A percentile compares a stretch with the other conserved stretches of the same genome.
Evolutionary conservation across 2,113 vertebrate species (phyloP).

Genomic region (Phaetusa simplex): DNA sequence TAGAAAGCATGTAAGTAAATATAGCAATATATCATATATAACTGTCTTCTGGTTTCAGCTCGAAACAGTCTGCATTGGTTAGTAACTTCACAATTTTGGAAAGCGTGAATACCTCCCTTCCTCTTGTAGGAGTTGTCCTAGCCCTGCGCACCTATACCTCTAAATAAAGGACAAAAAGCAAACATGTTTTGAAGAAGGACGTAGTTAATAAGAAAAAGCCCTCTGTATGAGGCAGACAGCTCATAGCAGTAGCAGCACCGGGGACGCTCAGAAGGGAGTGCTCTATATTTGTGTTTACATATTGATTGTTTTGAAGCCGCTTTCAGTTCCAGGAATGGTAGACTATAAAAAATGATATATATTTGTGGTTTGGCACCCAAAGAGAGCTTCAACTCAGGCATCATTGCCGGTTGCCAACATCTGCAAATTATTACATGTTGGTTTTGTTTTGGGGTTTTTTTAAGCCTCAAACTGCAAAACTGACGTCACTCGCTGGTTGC

Average conservation of each 20-base stretch:
- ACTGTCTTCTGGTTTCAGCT: not conserved
- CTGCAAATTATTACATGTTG: slow-evolving; percentile 73
- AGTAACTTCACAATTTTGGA: not conserved
- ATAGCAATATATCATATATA: not conserved
- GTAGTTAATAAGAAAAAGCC: not conserved
- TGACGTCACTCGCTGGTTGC: slow-evolving; percentile 11
- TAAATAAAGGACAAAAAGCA: not conserved
- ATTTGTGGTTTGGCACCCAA: slow-evolving; percentile 76
- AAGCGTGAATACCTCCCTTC: not conserved
- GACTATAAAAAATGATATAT: slow-evolving; percentile 63
- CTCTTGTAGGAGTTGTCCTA: not conserved
- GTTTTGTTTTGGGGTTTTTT: slow-evolving; percentile 2
- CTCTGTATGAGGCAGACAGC: not conserved
- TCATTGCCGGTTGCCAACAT: slow-evolving; percentile 62
- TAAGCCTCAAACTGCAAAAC: slow-evolving; percentile 28
- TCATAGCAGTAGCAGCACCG: not conserved
- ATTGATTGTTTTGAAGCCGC: slow-evolving; percentile 43
- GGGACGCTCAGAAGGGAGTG: slow-evolving; percentile 10
- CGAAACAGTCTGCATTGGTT: not conserved
- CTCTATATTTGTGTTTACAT: slow-evolving; percentile 29
- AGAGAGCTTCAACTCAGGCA: slow-evolving; percentile 53
- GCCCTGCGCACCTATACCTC: not conserved
- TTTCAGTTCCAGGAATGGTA: slow-evolving; percentile 75
- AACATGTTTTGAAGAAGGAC: not conserved
- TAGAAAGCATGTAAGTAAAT: not conserved